A percentile compares a stretch with the other conserved stretches of the same genome.
These are phyloP conservation scores for Tapirus terrestris DNA, from an alignment of 2,113 vertebrate genomes.

Conservation along the genomic window DNA sequence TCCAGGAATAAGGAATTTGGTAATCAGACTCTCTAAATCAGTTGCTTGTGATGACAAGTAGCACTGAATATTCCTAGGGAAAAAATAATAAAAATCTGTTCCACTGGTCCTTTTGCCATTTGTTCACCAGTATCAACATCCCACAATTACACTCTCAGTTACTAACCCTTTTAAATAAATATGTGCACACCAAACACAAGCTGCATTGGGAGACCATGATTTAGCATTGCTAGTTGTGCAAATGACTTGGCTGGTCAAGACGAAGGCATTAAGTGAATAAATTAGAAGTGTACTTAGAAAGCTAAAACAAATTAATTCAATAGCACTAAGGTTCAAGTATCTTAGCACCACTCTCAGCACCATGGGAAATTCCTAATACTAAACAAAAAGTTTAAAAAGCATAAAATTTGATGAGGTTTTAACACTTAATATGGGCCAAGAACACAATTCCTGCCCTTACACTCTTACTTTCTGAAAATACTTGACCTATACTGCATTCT, in stretches of 20 bases:
- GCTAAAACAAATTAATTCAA: conserved; percentile 78
- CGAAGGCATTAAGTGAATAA: conserved; percentile 65
- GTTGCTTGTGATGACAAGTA: background rate
- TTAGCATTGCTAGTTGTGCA: conserved; percentile 41
- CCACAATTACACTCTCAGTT: conserved; percentile 50
- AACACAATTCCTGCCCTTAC: conserved; percentile 27
- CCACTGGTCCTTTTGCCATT: background rate
- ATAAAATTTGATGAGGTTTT: conserved; percentile 78
- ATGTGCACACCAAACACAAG: conserved; percentile 65
- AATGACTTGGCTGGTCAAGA: conserved; percentile 63
- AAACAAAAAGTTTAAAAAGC: conserved; percentile 75
- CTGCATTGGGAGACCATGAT: conserved; percentile 14
- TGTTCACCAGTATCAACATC: conserved; percentile 48
- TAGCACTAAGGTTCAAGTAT: conserved; percentile 72
- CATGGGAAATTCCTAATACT: conserved; percentile 76
- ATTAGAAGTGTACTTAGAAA: conserved; percentile 77
- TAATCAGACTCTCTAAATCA: background rate
- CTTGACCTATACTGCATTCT: background rate
- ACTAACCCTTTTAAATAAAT: conserved; percentile 61
- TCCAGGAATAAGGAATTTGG: conserved; percentile 45
- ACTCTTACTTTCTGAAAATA: background rate
- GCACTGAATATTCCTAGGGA: background rate
- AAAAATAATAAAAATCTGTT: background rate
- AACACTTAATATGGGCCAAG: conserved; percentile 50
- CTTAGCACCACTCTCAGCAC: conserved; percentile 86